A percentile compares a stretch with the other conserved stretches of the same genome.
These are phyloP conservation scores for Rhyacichthys aspro DNA, from an alignment of 2,797 vertebrate genomes.

Conservation along the genomic window DNA sequence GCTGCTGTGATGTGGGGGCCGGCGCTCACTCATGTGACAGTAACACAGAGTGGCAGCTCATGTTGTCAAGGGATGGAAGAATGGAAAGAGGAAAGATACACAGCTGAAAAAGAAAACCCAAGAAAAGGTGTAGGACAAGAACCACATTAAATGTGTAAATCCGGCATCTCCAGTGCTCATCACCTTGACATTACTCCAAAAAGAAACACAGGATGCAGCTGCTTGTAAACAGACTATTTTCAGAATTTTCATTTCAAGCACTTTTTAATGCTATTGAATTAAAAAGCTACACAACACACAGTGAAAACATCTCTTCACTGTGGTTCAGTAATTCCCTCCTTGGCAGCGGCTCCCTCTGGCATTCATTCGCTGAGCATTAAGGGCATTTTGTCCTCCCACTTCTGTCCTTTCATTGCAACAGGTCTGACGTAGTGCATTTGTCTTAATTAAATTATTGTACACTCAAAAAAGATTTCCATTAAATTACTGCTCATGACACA, in stretches of 20 bases:
- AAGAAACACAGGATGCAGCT: slow-evolving; percentile 12
- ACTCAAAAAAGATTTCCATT: slow-evolving; percentile 47
- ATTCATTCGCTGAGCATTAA: slow-evolving; percentile 56
- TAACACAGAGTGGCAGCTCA: slow-evolving; percentile 84
- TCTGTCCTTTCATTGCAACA: slow-evolving; percentile 66
- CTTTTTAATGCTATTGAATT: slow-evolving; percentile 3
- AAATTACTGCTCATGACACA: slow-evolving; percentile 42
- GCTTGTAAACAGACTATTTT: slow-evolving; percentile 2
- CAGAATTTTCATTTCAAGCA: not conserved
- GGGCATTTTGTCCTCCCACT: slow-evolving; percentile 56
- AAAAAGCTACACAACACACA: slow-evolving; percentile 18
- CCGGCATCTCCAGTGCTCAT: slow-evolving; percentile 43
- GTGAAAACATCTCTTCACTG: slow-evolving; percentile 48
- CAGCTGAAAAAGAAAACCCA: slow-evolving; percentile 39
- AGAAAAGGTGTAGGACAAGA: slow-evolving; percentile 39
- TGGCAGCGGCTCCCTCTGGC: slow-evolving; percentile 57
- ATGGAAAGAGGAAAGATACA: slow-evolving; percentile 50
- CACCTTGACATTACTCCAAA: slow-evolving; percentile 48
- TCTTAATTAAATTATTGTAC: slow-evolving; percentile 57
- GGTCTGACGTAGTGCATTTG: slow-evolving; percentile 46
- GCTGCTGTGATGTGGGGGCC: slow-evolving; percentile 73
- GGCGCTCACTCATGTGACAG: slow-evolving; percentile 78
- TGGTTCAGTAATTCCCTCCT: slow-evolving; percentile 51
- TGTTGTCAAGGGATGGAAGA: slow-evolving; percentile 66
- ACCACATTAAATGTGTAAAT: slow-evolving; percentile 58